Percentiles rank a stretch among this genome's conserved stretches.
These are phyloP conservation scores for Trypoxylon attenuatum DNA, from an alignment of 2,888 invertebrate species.

Conservation along the genomic window DNA sequence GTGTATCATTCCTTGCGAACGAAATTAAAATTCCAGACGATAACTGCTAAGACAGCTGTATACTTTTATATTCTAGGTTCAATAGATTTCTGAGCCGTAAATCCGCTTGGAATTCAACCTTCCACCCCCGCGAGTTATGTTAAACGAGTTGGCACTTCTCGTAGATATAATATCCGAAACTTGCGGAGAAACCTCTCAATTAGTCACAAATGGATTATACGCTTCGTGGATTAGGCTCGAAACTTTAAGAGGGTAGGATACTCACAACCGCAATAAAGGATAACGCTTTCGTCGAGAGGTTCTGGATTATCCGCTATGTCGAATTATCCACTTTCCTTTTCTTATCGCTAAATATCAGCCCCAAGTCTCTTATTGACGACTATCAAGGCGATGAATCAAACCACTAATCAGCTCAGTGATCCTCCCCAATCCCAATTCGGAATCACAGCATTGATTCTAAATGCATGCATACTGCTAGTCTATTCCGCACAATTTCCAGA, in stretches of 20 bases:
- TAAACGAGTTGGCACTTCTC: background rate
- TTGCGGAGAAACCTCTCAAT: constrained; percentile 30
- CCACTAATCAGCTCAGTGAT: background rate
- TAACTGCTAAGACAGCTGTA: no score
- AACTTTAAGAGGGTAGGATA: constrained; percentile 30
- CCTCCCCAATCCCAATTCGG: no score
- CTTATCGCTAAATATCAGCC: no score
- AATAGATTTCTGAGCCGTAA: no score
- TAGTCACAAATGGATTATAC: constrained; percentile 40
- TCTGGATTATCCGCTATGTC: constrained; percentile 31
- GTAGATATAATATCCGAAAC: background rate
- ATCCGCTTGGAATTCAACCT: no score
- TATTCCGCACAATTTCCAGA: no score
- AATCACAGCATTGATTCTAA: constrained; percentile 9
- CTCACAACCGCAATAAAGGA: constrained; percentile 39
- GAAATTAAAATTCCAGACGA: no score
- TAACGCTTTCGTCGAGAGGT: constrained; percentile 29
- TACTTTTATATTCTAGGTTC: no score
- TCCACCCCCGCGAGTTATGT: no score
- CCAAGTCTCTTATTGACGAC: no score
- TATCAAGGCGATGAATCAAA: constrained; percentile 20
- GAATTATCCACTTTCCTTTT: constrained; percentile 33
- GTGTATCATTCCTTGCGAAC: no score
- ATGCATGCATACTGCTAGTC: no score
- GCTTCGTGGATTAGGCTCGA: constrained; percentile 31